phyloP scores from a whole-genome alignment of 2,888 invertebrate species.

The Azorinus chamasolen region DNA sequence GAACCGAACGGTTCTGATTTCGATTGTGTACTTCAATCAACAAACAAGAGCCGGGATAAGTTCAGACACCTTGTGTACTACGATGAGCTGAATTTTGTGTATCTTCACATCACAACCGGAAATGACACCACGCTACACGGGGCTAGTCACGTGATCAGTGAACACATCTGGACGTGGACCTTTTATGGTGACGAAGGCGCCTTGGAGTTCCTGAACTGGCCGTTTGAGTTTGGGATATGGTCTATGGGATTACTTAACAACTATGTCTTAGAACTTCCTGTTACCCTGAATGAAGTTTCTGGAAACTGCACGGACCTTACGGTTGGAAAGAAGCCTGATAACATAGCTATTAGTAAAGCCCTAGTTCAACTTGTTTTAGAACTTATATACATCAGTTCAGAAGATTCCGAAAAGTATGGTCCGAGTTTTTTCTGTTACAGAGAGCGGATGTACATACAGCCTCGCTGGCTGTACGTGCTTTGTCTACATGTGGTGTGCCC shows the following conservation, averaged over 20 bases:
- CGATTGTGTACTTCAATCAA: not conserved
- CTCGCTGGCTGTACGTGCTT: constrained; percentile 27
- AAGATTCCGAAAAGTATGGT: constrained; percentile 40
- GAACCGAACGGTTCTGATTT: too few relatives aligned
- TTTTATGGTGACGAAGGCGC: constrained; percentile 41
- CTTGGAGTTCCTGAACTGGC: constrained; percentile 44
- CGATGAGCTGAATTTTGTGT: constrained; percentile 22
- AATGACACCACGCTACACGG: not conserved
- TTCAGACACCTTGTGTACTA: constrained; percentile 36
- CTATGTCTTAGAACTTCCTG: not conserved
- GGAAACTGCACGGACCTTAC: constrained; percentile 33
- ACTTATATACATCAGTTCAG: constrained; percentile 16
- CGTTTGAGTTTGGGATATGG: constrained; percentile 52
- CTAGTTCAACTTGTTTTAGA: not conserved
- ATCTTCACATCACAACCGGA: constrained; percentile 18
- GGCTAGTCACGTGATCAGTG: constrained; percentile 12
- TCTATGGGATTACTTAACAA: constrained; percentile 41
- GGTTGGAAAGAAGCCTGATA: constrained; percentile 19
- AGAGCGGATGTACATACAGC: constrained; percentile 39
- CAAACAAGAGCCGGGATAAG: not conserved
- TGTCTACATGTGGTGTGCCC: constrained; percentile 60
- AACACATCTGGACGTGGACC: constrained; percentile 45
- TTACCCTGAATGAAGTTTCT: not conserved
- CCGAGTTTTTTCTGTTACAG: constrained; percentile 62
- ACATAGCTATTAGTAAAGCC: constrained; percentile 32